Evolutionary conservation across 2,888 invertebrate species (phyloP).

Genomic region (Pristionchus exspectatus): DNA sequence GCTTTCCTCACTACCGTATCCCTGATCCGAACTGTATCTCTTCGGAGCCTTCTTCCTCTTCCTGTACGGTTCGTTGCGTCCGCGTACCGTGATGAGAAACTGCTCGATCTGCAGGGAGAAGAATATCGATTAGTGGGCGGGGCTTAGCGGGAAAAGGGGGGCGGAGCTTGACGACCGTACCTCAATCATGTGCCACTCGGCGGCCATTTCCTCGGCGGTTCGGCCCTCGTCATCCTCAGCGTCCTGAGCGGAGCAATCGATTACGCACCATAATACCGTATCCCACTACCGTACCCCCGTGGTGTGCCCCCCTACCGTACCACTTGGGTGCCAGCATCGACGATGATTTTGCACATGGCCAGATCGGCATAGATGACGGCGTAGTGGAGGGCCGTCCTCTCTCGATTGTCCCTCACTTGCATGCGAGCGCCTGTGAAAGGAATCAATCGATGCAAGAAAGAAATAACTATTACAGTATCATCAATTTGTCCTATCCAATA

Average conservation of each 20-base stretch:
- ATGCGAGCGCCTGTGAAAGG: not conserved
- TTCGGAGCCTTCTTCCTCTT: not conserved
- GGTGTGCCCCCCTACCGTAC: not conserved
- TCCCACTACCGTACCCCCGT: not conserved
- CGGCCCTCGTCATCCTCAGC: slow-evolving; percentile 1
- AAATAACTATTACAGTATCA: not conserved
- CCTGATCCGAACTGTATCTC: slow-evolving; percentile 43
- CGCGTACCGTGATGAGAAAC: not conserved
- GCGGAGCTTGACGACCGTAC: slow-evolving; percentile 12
- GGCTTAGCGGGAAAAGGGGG: not conserved
- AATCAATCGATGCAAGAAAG: not conserved
- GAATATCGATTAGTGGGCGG: slow-evolving; percentile 31
- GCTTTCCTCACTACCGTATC: slow-evolving; percentile 50
- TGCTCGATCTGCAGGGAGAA: not conserved
- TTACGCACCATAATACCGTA: not conserved
- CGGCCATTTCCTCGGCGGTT: slow-evolving; percentile 4
- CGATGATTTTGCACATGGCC: not conserved
- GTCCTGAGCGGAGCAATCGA: not conserved
- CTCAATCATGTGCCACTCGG: slow-evolving; percentile 4
- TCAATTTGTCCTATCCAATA: not conserved
- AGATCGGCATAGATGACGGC: slow-evolving; percentile 1
- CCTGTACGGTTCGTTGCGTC: not conserved
- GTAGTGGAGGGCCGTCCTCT: slow-evolving; percentile 28
- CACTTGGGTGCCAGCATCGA: not conserved
- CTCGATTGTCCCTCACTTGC: not conserved